phyloP scores from a whole-genome alignment of 2,888 invertebrate genomes.

The Himalopsyche anomala region DNA sequence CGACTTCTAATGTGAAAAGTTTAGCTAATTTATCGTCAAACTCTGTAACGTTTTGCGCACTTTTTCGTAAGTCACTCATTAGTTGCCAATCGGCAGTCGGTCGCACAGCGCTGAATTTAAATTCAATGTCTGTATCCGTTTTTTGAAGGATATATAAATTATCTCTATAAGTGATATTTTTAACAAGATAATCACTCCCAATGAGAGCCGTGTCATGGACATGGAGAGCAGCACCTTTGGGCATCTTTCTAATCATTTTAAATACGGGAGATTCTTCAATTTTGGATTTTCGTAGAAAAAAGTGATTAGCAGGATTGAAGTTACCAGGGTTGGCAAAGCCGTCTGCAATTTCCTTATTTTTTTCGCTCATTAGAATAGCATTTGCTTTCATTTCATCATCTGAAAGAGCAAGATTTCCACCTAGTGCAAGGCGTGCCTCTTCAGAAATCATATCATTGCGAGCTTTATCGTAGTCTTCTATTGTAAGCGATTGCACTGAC shows the following conservation, averaged over 20 bases:
- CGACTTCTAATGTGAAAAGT: conserved; percentile 77
- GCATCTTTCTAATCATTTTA: conserved; percentile 81
- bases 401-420: conserved; percentile 75
- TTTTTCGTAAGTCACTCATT: conserved; percentile 68
- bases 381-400: conserved; percentile 76
- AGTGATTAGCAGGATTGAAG: conserved; percentile 82
- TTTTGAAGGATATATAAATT: conserved; percentile 38
- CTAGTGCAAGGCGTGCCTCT: conserved; percentile 68
- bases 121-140: background rate
- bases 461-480: background rate
- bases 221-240: conserved; percentile 86
- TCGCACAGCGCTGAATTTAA: conserved; percentile 67
- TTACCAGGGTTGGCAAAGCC: conserved; percentile 76
- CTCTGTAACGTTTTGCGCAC: conserved; percentile 70
- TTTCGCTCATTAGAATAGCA: conserved; percentile 78
- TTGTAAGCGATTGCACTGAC: background rate
- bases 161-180: conserved; percentile 78
- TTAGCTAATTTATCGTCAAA: conserved; percentile 77
- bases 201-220: conserved; percentile 82
- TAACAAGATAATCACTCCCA: conserved; percentile 79
- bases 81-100: background rate
- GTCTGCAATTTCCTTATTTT: conserved; percentile 76
- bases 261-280: conserved; percentile 82
- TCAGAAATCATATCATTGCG: background rate
- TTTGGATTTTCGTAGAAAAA: conserved; percentile 78